Evolutionary conservation across 2,113 vertebrate species (phyloP).

Genomic region (Plecotus auritus): DNA sequence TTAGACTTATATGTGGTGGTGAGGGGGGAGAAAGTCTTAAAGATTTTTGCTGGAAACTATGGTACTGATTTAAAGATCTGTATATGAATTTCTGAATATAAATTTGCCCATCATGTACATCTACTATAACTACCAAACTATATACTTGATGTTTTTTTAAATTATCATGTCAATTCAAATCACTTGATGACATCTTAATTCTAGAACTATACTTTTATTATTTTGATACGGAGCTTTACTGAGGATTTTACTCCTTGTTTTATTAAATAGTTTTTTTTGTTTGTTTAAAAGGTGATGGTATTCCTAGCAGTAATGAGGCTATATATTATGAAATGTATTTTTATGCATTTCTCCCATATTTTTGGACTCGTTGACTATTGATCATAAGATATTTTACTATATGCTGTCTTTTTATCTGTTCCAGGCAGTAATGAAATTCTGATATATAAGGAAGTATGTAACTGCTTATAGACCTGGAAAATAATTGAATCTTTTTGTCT

Average conservation of each 20-base stretch:
- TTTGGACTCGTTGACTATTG: conserved; percentile 58
- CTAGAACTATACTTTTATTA: neutral
- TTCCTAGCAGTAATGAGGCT: conserved; percentile 57
- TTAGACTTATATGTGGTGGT: neutral
- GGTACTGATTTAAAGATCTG: neutral
- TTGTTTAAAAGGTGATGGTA: conserved; percentile 34
- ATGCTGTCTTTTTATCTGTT: conserved; percentile 53
- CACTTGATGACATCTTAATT: conserved; percentile 22
- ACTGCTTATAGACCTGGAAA: conserved; percentile 48
- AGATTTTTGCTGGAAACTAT: neutral
- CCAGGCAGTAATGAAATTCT: conserved; percentile 65
- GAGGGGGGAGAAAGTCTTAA: neutral
- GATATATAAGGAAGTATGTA: conserved; percentile 55
- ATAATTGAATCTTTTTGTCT: conserved; percentile 69
- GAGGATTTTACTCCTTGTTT: conserved; percentile 31
- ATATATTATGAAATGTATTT: conserved; percentile 52
- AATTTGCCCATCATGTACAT: neutral
- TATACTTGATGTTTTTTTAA: conserved; percentile 32
- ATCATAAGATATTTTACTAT: conserved; percentile 64
- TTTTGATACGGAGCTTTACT: conserved; percentile 31
- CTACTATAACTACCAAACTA: neutral
- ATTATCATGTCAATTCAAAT: conserved; percentile 20
- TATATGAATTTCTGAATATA: conserved; percentile 11
- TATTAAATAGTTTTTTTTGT: conserved; percentile 29
- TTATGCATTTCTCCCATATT: conserved; percentile 45